Evolutionary conservation across 2,113 vertebrate species (phyloP), one percentile per base, ranked within the genome.

Genomic region (Panthera leo): DNA sequence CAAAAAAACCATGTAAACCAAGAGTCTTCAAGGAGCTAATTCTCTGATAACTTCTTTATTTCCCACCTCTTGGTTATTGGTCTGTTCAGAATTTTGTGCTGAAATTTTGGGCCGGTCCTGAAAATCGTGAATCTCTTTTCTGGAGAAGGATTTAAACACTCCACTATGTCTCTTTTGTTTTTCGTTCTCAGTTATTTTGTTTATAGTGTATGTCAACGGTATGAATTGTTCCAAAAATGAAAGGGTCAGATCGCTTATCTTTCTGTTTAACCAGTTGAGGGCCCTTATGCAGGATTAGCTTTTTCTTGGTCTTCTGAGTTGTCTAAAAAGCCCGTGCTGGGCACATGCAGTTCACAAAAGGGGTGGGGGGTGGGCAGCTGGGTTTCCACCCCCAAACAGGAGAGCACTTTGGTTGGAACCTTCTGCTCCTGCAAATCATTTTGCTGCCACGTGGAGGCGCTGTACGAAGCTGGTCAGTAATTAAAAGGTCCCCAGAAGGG

Each of bases 131-230:
- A 42, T 78, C 16, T 61, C 16, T 90, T 83, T 94, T 87, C 76
- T 86, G 63, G 80, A 73, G 21, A 85, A 96, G 53, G 89, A 94
- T 67, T 65, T 70, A 84, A 94, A 70, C n/a, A 67, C 23, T 63
- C 45, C 1, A 11, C 39, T n/a, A 34, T 6, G 21, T 55, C 21
- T 39, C 88, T 92, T 36, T 61, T 51, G 25, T 84, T 92, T 95
- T 79, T 51, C 29, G 67, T 83, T 85, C 39, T 13, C 19, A 9
- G 29, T 91, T 84, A 85, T 85, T 93, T 92, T 91, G 42, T 84
- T 68, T 97, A 25, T 73, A 36, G 80, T 51, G 7, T 27, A 29
- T 75, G 34, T 88, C 63, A 95, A 39, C 36, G 73, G 71, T 91
- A 53, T 27, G 42, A 80, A 89, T 91, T 68, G 51, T 79, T 92